Conservation (phyloP, 2,113 vertebrate genomes). For the Choloepus hoffmanni region DNA sequence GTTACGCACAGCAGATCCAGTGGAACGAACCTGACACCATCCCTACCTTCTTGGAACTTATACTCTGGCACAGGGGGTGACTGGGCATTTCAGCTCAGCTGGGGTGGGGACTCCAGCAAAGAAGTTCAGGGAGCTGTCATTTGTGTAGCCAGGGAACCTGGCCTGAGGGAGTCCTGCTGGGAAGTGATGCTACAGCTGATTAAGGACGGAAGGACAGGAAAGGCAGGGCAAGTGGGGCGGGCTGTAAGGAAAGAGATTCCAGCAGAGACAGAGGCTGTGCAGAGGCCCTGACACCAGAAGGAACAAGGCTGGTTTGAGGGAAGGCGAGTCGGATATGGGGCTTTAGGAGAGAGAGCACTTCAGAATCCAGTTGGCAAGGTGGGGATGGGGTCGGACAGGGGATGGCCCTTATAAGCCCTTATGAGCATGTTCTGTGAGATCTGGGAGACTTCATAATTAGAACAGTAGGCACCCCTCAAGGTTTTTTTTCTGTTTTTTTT, state of each 20-base stretch:
- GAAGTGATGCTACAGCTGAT: not conserved
- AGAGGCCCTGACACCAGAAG: not conserved
- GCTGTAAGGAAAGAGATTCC: too few relatives aligned
- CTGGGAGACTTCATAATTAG: not conserved
- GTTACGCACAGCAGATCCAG: too few relatives aligned
- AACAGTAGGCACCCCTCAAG: not conserved
- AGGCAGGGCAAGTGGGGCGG: not conserved
- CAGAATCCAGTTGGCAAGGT: too few relatives aligned
- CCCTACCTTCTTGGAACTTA: not conserved
- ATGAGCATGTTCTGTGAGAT: not conserved
- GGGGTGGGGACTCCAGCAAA: not conserved
- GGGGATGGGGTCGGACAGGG: not conserved
- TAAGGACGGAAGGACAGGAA: not conserved
- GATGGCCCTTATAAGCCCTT: too few relatives aligned
- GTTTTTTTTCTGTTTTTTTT: not conserved
- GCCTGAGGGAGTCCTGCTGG: not conserved
- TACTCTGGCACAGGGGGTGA: not conserved
- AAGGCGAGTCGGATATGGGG: not conserved
- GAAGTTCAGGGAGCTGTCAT: not conserved
- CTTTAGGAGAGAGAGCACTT: not conserved
- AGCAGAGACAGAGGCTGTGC: not conserved
- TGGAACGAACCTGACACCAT: accelerated
- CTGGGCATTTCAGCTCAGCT: accelerated
- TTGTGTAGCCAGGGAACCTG: not conserved
- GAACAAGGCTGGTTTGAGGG: too few relatives aligned